phyloP scores from a whole-genome alignment of 2,797 vertebrate species.

The Gymnoscopelus braueri region DNA sequence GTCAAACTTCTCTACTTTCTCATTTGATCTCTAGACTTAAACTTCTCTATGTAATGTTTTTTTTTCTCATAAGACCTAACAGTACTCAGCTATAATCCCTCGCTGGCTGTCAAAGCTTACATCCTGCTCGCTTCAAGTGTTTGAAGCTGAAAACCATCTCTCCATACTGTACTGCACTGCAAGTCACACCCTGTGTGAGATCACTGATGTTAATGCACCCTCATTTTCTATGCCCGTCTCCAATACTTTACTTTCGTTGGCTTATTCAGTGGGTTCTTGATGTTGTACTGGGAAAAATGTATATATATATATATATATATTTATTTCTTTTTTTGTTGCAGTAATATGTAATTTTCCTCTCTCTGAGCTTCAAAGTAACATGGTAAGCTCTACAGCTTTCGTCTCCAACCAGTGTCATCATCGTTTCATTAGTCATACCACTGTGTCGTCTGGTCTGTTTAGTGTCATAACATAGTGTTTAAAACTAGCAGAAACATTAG shows the following conservation, averaged over 20 bases:
- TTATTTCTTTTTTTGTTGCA: constrained; percentile 16
- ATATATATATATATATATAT: too few relatives aligned
- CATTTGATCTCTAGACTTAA: too few relatives aligned
- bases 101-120: constrained; percentile 52
- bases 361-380: constrained; percentile 22
- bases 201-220: constrained; percentile 21
- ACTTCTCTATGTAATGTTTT: too few relatives aligned
- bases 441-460: constrained; percentile 62
- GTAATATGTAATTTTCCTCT: constrained; percentile 1
- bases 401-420: constrained; percentile 45
- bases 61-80: too few relatives aligned
- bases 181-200: too few relatives aligned
- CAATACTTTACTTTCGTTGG: constrained; percentile 13
- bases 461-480: constrained; percentile 52
- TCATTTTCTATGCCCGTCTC: constrained; percentile 32
- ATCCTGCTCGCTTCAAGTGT: constrained; percentile 36
- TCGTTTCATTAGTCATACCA: constrained; percentile 61
- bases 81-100: constrained; percentile 50
- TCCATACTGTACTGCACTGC: too few relatives aligned
- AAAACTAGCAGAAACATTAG: constrained; percentile 44
- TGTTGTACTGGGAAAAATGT: too few relatives aligned
- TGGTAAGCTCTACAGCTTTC: constrained; percentile 30
- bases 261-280: constrained; percentile 16
- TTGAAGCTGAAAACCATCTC: constrained; percentile 21
- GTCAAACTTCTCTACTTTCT: too few relatives aligned